phyloP scores from a whole-genome alignment of 1,140 invertebrate species.

The Drosophila ambigua region DNA sequence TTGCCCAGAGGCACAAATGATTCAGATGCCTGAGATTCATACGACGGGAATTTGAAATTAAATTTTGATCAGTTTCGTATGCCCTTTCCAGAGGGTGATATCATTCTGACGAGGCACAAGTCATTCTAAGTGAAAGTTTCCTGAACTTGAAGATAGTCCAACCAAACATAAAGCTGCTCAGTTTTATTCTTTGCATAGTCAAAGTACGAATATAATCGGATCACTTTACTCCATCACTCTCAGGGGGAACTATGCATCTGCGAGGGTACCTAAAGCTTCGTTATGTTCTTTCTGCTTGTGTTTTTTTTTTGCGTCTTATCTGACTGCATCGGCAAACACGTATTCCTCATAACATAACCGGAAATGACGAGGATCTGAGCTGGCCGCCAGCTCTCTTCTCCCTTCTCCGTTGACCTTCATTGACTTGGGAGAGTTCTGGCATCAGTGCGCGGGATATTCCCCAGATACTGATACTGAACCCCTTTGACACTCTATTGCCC shows the following conservation, averaged over 20 bases:
- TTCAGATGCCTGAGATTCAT: conserved; percentile 37
- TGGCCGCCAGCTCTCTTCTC: conserved; percentile 17
- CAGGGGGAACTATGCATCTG: neutral
- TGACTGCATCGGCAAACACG: conserved; percentile 12
- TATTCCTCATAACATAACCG: conserved; percentile 46
- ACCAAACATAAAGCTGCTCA: too few relatives aligned
- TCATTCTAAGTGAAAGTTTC: too few relatives aligned
- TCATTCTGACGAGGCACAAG: too few relatives aligned
- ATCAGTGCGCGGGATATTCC: neutral
- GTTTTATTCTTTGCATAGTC: too few relatives aligned
- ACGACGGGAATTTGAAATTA: conserved; percentile 13
- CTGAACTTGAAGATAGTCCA: too few relatives aligned
- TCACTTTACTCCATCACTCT: too few relatives aligned
- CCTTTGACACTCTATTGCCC: conserved; percentile 3
- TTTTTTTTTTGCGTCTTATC: conserved; percentile 16
- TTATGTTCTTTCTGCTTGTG: neutral
- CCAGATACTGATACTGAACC: too few relatives aligned
- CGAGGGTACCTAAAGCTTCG: too few relatives aligned
- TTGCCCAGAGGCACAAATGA: conserved; percentile 21
- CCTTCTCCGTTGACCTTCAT: conserved; percentile 34
- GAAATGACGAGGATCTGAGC: conserved; percentile 62
- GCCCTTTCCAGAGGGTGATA: too few relatives aligned
- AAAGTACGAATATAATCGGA: too few relatives aligned
- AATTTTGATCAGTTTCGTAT: conserved; percentile 15
- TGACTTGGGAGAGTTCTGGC: neutral